A percentile compares a stretch with the other conserved stretches of the same genome.
Evolutionary conservation across 1,140 invertebrate species (phyloP).

Genomic region (Drosophila sp.): DNA sequence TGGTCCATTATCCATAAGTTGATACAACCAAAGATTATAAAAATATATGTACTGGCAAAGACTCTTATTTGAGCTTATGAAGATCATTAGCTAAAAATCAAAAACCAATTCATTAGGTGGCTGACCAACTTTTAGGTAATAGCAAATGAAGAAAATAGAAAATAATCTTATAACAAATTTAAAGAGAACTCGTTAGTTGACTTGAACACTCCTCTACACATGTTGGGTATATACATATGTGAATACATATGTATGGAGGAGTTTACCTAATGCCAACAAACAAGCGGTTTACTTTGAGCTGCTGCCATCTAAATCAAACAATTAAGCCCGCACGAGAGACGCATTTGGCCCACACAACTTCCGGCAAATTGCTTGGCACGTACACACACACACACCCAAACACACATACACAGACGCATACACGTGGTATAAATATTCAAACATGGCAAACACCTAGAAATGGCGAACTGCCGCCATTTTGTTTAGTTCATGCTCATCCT

Average conservation of each 20-base stretch:
- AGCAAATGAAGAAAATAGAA: background rate
- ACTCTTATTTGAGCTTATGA: no score
- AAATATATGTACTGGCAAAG: no score
- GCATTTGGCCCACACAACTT: conserved; percentile 53
- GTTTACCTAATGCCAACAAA: conserved; percentile 29
- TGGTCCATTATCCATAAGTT: no score
- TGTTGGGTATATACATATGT: background rate
- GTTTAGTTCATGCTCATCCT: conserved; percentile 18
- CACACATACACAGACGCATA: conserved; percentile 7
- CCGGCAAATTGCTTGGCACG: conserved; percentile 52
- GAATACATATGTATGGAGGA: conserved; percentile 27
- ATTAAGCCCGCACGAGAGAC: conserved; percentile 55
- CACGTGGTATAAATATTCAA: conserved; percentile 59
- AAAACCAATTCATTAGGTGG: no score
- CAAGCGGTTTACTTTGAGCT: conserved; percentile 33
- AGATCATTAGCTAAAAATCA: no score
- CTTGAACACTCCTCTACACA: background rate
- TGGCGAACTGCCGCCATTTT: conserved; percentile 46
- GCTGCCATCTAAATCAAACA: conserved; percentile 61
- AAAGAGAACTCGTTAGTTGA: background rate
- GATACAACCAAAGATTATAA: no score
- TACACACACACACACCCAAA: conserved; percentile 21
- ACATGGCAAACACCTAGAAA: conserved; percentile 41
- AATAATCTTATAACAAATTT: background rate
- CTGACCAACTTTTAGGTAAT: background rate